A percentile compares a stretch with the other conserved stretches of the same genome.
phyloP scores from a whole-genome alignment of 53 echinoderm and acorn worm species.

The Astropecten irregularis region DNA sequence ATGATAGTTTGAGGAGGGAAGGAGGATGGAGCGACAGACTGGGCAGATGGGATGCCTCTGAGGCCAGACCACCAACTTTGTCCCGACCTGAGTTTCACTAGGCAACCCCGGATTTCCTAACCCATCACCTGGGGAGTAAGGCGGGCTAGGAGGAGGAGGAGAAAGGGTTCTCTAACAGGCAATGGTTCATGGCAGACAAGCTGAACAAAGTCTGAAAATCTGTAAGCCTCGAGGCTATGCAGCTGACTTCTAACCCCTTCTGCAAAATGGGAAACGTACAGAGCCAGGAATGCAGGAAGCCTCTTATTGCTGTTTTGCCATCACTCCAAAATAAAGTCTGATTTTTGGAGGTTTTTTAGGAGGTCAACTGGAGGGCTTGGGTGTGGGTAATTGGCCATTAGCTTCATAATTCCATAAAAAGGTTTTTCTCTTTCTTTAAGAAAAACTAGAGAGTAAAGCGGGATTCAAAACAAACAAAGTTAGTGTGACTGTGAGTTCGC shows the following conservation, averaged over 20 bases:
- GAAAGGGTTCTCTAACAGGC: background rate
- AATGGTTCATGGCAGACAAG: background rate
- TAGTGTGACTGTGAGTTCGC: background rate
- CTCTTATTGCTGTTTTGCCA: too few relatives aligned
- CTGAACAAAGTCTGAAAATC: constrained; percentile 9
- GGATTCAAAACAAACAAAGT: too few relatives aligned
- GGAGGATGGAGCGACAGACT: too few relatives aligned
- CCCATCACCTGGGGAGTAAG: background rate
- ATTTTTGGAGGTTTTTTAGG: too few relatives aligned
- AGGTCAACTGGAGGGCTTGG: background rate
- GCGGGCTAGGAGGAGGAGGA: too few relatives aligned
- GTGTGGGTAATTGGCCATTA: background rate
- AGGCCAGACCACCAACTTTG: constrained; percentile 2
- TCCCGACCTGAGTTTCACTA: background rate
- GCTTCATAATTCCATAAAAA: too few relatives aligned
- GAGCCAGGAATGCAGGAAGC: too few relatives aligned
- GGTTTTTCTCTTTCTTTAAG: too few relatives aligned
- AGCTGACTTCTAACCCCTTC: constrained; percentile 12
- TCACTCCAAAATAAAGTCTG: too few relatives aligned
- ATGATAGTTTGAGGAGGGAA: background rate
- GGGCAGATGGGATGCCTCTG: constrained; percentile 2
- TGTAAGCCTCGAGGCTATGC: constrained; percentile 4
- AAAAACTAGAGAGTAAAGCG: too few relatives aligned
- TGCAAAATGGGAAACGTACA: too few relatives aligned
- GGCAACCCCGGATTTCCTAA: background rate